Base-by-base conservation (phyloP, 1,140 invertebrate genomes). In the Psilanteris sp. region DNA sequence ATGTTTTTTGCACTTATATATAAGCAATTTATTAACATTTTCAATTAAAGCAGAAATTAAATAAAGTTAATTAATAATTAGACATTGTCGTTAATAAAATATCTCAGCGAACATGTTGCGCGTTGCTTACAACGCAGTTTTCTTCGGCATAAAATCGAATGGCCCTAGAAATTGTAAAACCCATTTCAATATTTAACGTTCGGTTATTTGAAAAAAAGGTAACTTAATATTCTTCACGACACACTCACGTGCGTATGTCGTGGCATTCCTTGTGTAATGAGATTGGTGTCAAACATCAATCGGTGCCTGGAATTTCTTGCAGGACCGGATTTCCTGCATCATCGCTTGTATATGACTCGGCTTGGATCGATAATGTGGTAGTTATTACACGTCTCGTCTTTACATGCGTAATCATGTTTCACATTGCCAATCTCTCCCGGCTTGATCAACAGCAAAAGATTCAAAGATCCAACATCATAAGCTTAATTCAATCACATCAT, bases 321-420 rank as follows among this genome's bases (percentile, higher is more conserved):
- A 80, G 75, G 79, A 80, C 80, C 80, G 68, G 81, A 83, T 84
- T 80, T 80, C 50, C 71, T 64, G 66, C 55, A 76, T 72, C 71
- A 64, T 64, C 48, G 62, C 55, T 64, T 39, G 62, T 62, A 61
- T 72, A 77, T 52, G 62, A 52, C 73, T 74, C 64, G 72, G 31
- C 75, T 79, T 50, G 74, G 77, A 75, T 74, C 64, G 81, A 80
- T 86, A 84, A 84, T 84, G 83, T 82, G 82, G 83, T 85, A 84
- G 82, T 86, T 85, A 86, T 85, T 86, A 85, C 82, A 82, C 78
- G 79, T 83, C 85, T 87, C 85, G 84, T 84, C 85, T 85, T 82
- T 79, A 77, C 78, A 74, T 80, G 79, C 84, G 84, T 85, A 86
- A 87, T 86, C 85, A 86, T 83, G 80, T 81, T 85, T 85, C 80